phyloP scores from a whole-genome alignment of 2,797 vertebrate genomes.

The Huso huso region DNA sequence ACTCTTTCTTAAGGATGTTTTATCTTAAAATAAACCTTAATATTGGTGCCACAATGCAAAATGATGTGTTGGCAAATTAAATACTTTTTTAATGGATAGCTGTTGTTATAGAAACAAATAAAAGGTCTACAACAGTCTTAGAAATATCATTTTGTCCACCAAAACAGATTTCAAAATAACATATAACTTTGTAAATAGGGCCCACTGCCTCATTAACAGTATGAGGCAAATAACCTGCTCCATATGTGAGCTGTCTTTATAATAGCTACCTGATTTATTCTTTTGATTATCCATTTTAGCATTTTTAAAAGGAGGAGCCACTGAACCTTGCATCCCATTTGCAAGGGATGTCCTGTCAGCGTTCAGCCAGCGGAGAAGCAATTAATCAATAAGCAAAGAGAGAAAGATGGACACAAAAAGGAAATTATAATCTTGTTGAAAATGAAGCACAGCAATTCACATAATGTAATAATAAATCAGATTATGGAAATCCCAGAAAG shows the following conservation, averaged over 20 bases:
- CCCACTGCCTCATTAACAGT: no score
- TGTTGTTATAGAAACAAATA: no score
- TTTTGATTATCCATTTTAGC: background rate
- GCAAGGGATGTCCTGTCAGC: background rate
- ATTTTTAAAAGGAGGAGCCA: background rate
- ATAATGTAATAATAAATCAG: slow-evolving; percentile 14
- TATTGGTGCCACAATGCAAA: no score
- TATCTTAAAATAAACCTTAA: no score
- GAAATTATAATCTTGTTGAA: background rate
- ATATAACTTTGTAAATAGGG: no score
- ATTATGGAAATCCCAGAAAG: background rate
- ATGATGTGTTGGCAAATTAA: no score
- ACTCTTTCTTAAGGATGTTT: no score
- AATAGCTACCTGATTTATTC: background rate
- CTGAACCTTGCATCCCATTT: background rate
- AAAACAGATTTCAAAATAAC: no score
- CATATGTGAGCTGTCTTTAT: background rate
- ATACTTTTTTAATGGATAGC: no score
- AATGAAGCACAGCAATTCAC: background rate
- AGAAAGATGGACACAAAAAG: background rate
- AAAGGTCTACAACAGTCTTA: no score
- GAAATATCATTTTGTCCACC: no score
- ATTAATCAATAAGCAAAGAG: background rate
- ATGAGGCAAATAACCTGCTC: background rate
- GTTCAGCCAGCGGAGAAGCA: background rate